These are phyloP conservation scores for Ostrea denselamellosa DNA, from an alignment of 1,140 invertebrate species.

Conservation along the genomic window DNA sequence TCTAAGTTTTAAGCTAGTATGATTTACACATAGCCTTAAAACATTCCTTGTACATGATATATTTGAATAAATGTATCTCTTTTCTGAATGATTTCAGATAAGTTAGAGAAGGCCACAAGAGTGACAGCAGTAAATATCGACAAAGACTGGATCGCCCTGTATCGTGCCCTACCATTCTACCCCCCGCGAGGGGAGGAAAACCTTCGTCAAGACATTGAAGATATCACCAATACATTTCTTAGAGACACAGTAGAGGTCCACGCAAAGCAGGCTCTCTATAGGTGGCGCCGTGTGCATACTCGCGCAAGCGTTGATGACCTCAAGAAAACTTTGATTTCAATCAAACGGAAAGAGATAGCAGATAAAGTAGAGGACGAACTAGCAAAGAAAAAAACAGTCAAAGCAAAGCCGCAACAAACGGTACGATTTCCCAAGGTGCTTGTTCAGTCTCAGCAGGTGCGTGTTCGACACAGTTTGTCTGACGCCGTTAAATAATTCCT, in stretches of 20 bases:
- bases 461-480: not conserved
- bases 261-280: constrained; percentile 62
- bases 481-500: not conserved
- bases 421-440: constrained; percentile 43
- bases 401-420: constrained; percentile 6
- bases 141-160: constrained; percentile 72
- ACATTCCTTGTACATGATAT: no score
- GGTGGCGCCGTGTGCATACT: constrained; percentile 74
- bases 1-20: no score
- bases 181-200: constrained; percentile 72
- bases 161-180: constrained; percentile 72
- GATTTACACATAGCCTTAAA: no score
- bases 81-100: constrained; percentile 65
- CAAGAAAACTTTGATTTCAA: constrained; percentile 62
- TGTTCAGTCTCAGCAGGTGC: constrained; percentile 20
- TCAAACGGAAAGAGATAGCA: constrained; percentile 70
- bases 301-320: constrained; percentile 71
- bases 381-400: constrained; percentile 24
- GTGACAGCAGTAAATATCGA: constrained; percentile 68
- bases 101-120: constrained; percentile 63
- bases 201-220: constrained; percentile 69
- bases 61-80: no score
- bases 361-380: constrained; percentile 63
- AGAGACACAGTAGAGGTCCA: constrained; percentile 65
- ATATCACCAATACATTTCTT: constrained; percentile 69